Evolutionary conservation across 2,888 invertebrate species (phyloP).

Genomic region (Tenthredo notha): DNA sequence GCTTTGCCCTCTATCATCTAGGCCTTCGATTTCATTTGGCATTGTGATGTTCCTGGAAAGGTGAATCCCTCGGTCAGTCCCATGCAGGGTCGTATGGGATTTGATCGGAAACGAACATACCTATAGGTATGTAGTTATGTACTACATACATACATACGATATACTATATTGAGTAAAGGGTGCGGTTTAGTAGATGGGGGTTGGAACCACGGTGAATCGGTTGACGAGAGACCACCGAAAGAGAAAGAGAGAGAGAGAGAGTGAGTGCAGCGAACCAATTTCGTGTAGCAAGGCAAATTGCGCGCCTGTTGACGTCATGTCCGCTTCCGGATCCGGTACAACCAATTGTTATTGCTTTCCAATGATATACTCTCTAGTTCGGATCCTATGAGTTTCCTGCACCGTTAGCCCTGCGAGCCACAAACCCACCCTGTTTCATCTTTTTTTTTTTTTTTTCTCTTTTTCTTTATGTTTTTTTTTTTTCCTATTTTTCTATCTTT

Average conservation of each 20-base stretch:
- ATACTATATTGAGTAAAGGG: constrained; percentile 5
- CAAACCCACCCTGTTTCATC: not conserved
- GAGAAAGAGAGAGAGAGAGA: constrained; percentile 21
- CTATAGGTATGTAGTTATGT: not conserved
- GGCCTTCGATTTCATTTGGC: constrained; percentile 3
- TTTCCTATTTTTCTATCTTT: not conserved
- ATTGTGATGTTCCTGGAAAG: not conserved
- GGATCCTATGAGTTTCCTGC: not conserved
- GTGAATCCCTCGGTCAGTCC: not conserved
- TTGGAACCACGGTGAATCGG: constrained; percentile 23
- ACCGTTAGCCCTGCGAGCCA: constrained; percentile 26
- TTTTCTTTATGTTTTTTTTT: not conserved
- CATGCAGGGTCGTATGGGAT: constrained; percentile 18
- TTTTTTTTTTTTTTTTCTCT: not conserved
- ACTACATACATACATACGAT: not conserved
- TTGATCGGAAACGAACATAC: constrained; percentile 14
- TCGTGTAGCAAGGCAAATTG: constrained; percentile 69
- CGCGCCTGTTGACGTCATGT: constrained; percentile 71
- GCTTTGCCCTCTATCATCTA: not conserved
- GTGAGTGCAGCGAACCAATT: constrained; percentile 63
- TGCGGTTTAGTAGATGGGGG: constrained; percentile 4
- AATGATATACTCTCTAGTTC: constrained; percentile 60
- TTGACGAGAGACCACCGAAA: constrained; percentile 30
- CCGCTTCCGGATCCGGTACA: constrained; percentile 68
- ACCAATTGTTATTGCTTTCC: constrained; percentile 71